Evolutionary conservation across 2,113 vertebrate species (phyloP).

Genomic region (Pandion haliaetus): DNA sequence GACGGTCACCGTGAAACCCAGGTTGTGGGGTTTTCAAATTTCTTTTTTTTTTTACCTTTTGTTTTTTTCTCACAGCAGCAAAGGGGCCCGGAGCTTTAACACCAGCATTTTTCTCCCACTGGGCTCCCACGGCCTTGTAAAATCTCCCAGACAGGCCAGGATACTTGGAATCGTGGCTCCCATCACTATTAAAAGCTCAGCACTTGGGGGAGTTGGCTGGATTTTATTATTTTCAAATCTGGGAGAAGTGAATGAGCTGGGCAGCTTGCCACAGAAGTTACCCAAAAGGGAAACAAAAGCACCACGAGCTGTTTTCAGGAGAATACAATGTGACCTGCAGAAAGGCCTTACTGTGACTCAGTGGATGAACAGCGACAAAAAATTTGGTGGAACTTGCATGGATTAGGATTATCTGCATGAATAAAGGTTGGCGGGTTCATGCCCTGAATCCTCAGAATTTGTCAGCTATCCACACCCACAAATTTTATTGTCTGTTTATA

Average conservation of each 20-base stretch:
- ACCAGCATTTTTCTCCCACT: neutral
- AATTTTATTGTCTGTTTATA: neutral
- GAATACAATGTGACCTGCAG: neutral
- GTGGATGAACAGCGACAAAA: neutral
- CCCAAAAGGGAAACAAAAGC: neutral
- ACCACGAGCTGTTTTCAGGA: neutral
- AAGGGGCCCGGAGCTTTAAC: neutral
- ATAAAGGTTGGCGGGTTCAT: neutral
- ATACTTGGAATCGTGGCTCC: neutral
- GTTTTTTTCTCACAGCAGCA: neutral
- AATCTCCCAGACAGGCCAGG: neutral
- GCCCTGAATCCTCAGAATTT: slow-evolving; percentile 19
- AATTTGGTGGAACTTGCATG: neutral
- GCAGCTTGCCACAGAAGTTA: neutral
- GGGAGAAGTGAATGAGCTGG: neutral
- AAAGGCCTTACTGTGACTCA: neutral
- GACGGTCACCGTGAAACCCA: neutral
- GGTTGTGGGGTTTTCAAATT: rapidly evolving
- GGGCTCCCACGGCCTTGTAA: neutral
- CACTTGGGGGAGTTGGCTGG: neutral
- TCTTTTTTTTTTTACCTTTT: neutral
- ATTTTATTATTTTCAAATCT: neutral
- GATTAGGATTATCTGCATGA: neutral
- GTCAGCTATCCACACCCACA: neutral
- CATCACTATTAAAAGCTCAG: neutral